Conservation (phyloP, 1,140 invertebrate genomes). For the Cataglyphis hispanica region DNA sequence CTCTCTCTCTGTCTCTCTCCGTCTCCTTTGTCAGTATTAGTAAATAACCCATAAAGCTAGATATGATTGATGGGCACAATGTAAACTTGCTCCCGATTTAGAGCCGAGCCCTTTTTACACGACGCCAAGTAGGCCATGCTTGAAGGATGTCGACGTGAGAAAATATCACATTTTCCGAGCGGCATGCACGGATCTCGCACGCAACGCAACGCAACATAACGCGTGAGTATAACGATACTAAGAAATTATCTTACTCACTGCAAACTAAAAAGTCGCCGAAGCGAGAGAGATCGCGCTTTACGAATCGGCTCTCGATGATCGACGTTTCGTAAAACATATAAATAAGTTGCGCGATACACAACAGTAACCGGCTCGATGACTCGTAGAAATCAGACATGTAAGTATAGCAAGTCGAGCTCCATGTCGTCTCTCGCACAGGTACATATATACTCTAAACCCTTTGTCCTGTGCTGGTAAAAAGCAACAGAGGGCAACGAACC, state of each 20-base stretch:
- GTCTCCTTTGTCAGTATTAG: constrained; percentile 60
- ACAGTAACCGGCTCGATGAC: constrained; percentile 12
- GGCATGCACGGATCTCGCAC: constrained; percentile 56
- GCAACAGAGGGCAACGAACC: constrained; percentile 30
- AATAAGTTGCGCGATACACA: background rate
- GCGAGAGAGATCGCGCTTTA: constrained; percentile 20
- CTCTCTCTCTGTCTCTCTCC: too few species aligned
- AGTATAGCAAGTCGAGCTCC: background rate
- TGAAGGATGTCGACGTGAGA: constrained; percentile 73
- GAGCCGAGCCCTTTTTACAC: constrained; percentile 77
- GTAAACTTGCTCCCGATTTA: constrained; percentile 77
- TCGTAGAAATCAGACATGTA: constrained; percentile 10
- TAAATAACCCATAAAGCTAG: constrained; percentile 71
- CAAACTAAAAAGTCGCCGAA: background rate
- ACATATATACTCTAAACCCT: background rate
- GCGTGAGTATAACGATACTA: constrained; percentile 58
- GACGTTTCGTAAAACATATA: background rate
- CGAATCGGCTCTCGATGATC: background rate
- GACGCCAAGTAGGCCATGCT: constrained; percentile 75
- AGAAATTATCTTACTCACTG: constrained; percentile 56
- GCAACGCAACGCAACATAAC: background rate
- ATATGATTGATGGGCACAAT: constrained; percentile 67
- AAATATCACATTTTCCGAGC: constrained; percentile 73
- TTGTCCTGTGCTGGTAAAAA: constrained; percentile 27
- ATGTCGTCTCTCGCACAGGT: background rate